phyloP scores from a whole-genome alignment of 2,113 vertebrate genomes.

The Oncorhynchus gorbuscha region DNA sequence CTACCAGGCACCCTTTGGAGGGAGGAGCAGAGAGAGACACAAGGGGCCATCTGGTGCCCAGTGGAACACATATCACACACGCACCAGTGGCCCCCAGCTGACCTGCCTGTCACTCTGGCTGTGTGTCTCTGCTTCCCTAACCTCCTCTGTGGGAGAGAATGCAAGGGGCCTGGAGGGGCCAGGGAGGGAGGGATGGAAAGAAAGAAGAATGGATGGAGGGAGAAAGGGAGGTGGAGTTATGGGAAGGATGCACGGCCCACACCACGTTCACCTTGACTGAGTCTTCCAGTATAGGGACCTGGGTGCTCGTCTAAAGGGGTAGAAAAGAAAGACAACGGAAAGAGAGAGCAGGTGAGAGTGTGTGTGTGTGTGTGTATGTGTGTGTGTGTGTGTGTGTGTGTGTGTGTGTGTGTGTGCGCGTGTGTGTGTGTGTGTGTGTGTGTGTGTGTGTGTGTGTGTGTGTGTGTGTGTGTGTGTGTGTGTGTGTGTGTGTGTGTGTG shows the following conservation, averaged over 20 bases:
- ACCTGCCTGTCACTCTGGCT: slow-evolving; percentile 3
- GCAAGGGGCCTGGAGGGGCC: neutral
- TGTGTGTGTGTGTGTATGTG: neutral
- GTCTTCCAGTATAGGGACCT: neutral
- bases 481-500: neutral
- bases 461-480: too few species aligned
- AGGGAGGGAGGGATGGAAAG: neutral
- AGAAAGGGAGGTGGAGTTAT: neutral
- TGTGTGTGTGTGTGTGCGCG: neutral
- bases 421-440: neutral
- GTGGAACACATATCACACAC: slow-evolving; percentile 29
- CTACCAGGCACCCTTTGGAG: slow-evolving; percentile 49
- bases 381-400: too few species aligned
- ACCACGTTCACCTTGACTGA: neutral
- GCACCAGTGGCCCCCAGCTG: slow-evolving; percentile 9
- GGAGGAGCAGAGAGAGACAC: slow-evolving; percentile 49
- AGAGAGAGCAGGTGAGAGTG: neutral
- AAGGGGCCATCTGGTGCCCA: slow-evolving; percentile 73
- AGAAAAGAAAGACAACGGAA: too few species aligned
- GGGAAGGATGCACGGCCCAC: neutral
- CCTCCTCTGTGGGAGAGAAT: neutral
- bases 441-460: neutral
- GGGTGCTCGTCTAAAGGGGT: neutral
- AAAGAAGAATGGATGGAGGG: neutral
- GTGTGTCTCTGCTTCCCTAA: slow-evolving; percentile 8